Base-by-base conservation (phyloP, 2,113 vertebrate genomes). In the Tragelaphus imberbis region DNA sequence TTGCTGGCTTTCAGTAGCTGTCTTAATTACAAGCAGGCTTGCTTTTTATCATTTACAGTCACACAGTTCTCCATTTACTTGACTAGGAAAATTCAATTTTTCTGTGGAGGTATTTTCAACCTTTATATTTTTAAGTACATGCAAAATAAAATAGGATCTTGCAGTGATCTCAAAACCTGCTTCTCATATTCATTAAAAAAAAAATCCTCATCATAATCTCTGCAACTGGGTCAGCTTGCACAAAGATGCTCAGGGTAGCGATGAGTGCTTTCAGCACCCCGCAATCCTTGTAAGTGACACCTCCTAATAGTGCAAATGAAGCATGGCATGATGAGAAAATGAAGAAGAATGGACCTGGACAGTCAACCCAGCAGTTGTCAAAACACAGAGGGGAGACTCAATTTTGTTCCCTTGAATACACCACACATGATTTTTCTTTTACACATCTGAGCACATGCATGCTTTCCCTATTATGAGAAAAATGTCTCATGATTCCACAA, bases 271-370 rank as follows among this genome's bases (percentile, higher is more conserved):
- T 2, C 97, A 98, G 98, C 95, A 40, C 98, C 98, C 98, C 80
- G 97, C 94, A 97, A 98, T 98, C 97, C 98, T 98, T 97, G 98
- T 97, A 98, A 99, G 98, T 98, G 98, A 98, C 98, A 99, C 98
- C 71, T 96, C 97, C 98, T 98, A 97, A 98, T 98, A 85, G 97
- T 98, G 98, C 97, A 99, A 99, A 99, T 98, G 99, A 99, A 99
- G 99, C 98, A 96, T 98, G 94, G 98, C 98, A 91, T 97, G 98
- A 98, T 23, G 97, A 98, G 98, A 98, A 98, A 99, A 99, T 98
- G 98, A 99, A 99, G 98, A 99, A 98, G 97, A 98, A 99, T 98
- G 98, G 97, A 98, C 98, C 98, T 94, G 87, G 95, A 98, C 85
- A 97, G 98, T 97, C 97, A 95, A 97, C 98, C 98, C 97, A 98